Conservation (phyloP, 2,113 vertebrate species). For the Corydoras sp. region DNA sequence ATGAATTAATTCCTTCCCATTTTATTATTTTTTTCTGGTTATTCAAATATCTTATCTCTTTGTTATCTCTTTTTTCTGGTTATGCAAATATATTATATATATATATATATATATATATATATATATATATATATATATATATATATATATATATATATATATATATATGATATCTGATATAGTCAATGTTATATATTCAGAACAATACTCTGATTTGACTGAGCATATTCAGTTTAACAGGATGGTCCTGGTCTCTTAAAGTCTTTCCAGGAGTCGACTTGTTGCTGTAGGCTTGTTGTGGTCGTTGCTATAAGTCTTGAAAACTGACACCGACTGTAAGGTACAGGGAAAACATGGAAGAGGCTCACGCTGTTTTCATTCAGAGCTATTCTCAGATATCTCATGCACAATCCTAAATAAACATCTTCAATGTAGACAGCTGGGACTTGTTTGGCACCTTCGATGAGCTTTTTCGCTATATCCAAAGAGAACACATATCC, state of each 20-base stretch:
- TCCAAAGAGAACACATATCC: conserved; percentile 65
- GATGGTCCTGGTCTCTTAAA: conserved; percentile 38
- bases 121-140: too few species aligned
- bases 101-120: too few species aligned
- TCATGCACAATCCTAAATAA: conserved; percentile 61
- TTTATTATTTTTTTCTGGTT: too few species aligned
- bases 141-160: too few species aligned
- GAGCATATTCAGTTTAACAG: conserved; percentile 38
- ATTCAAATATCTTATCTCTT: too few species aligned
- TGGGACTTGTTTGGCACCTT: conserved; percentile 45
- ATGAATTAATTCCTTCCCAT: too few species aligned
- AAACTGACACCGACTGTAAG: conserved; percentile 48
- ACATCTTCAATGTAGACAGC: conserved; percentile 70
- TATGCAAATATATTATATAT: too few species aligned
- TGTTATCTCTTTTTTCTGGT: too few species aligned
- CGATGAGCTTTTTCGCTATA: conserved; percentile 46
- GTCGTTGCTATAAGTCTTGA: conserved; percentile 51
- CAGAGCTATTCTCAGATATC: conserved; percentile 41
- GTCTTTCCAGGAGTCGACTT: conserved; percentile 45
- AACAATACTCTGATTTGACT: background rate
- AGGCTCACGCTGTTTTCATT: background rate
- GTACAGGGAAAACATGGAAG: conserved; percentile 37
- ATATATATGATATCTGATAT: too few species aligned
- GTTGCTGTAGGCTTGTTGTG: fast-evolving
- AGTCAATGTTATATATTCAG: background rate